Conservation (phyloP, 1,140 invertebrate species). For the Magallana angulata region DNA sequence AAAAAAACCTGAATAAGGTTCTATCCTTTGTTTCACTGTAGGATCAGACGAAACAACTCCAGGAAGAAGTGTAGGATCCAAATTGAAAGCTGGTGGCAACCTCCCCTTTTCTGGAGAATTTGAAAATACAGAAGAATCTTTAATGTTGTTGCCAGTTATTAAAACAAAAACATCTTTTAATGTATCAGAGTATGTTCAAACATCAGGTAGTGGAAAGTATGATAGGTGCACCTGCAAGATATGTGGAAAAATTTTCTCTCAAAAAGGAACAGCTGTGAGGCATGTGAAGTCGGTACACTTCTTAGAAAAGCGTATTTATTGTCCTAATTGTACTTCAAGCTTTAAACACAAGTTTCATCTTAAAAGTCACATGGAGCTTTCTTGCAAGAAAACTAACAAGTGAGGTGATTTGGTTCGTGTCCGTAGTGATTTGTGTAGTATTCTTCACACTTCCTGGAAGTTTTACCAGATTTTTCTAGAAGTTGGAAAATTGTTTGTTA, state of each 20-base stretch:
- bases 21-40: constrained; percentile 10
- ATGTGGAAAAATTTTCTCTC: constrained; percentile 18
- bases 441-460: too few species aligned
- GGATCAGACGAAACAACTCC: not conserved
- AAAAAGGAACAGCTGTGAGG: not conserved
- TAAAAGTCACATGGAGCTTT: constrained; percentile 29
- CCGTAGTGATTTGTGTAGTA: not conserved
- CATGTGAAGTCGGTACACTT: constrained; percentile 10
- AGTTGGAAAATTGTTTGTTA: too few species aligned
- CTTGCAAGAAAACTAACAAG: constrained; percentile 5
- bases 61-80: not conserved
- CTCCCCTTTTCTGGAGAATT: not conserved
- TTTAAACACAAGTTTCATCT: constrained; percentile 41
- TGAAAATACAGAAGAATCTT: not conserved
- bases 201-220: not conserved
- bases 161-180: not conserved
- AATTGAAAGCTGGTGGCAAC: not conserved
- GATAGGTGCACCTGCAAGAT: constrained; percentile 5
- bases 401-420: not conserved
- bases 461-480: too few species aligned
- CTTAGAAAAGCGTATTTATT: not conserved
- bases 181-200: not conserved
- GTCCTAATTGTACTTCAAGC: not conserved
- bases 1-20: not conserved
- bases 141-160: not conserved